phyloP scores from a whole-genome alignment of 2,888 invertebrate genomes.

The Polydrusus tereticollis region DNA sequence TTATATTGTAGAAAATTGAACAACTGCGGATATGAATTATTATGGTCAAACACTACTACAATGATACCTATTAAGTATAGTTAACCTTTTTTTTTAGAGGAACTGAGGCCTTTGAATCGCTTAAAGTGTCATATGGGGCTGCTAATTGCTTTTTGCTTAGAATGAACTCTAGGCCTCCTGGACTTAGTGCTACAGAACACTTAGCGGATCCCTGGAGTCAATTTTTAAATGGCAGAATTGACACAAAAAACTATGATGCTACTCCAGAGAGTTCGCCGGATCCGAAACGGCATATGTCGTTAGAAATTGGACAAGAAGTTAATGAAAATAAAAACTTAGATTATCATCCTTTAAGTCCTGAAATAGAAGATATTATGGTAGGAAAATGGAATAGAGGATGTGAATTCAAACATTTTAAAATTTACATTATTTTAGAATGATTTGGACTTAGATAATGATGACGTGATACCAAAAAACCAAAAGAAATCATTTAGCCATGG shows the following conservation, averaged over 20 bases:
- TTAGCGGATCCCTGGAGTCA: slow-evolving; percentile 89
- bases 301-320: slow-evolving; percentile 71
- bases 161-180: slow-evolving; percentile 85
- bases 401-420: too few species aligned
- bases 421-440: slow-evolving; percentile 53
- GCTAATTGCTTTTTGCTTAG: slow-evolving; percentile 90
- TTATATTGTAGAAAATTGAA: too few species aligned
- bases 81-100: slow-evolving; percentile 73
- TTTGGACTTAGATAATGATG: slow-evolving; percentile 54
- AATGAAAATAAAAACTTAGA: slow-evolving; percentile 62
- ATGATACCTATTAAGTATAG: neutral
- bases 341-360: slow-evolving; percentile 83
- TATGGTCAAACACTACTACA: too few species aligned
- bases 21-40: too few species aligned
- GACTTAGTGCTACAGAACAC: slow-evolving; percentile 69
- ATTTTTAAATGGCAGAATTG: slow-evolving; percentile 74
- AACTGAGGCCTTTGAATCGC: slow-evolving; percentile 83
- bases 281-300: slow-evolving; percentile 55
- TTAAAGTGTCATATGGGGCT: slow-evolving; percentile 90
- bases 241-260: slow-evolving; percentile 53
- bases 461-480: slow-evolving; percentile 43
- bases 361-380: slow-evolving; percentile 68
- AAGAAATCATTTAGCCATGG: slow-evolving; percentile 74
- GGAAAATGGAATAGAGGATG: too few species aligned
- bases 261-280: slow-evolving; percentile 60